These are phyloP conservation scores for Xanthorhoe spadicearia DNA, from an alignment of 2,888 invertebrate genomes.

Conservation along the genomic window DNA sequence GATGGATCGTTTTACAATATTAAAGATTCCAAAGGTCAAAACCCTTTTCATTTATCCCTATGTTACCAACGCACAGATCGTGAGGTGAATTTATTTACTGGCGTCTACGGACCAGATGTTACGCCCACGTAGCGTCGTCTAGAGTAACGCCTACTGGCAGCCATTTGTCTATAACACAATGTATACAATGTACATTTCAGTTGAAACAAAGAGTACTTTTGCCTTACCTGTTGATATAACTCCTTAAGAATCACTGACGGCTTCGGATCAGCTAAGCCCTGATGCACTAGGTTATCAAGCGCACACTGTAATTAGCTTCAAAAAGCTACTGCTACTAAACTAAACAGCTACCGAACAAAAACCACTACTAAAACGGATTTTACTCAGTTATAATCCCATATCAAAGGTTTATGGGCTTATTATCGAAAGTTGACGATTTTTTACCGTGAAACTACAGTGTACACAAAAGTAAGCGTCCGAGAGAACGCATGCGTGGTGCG, in stretches of 20 bases:
- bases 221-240: slow-evolving; percentile 73
- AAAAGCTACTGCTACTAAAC: slow-evolving; percentile 35
- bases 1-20: slow-evolving; percentile 1
- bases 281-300: not conserved
- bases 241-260: slow-evolving; percentile 48
- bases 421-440: slow-evolving; percentile 71
- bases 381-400: slow-evolving; percentile 51
- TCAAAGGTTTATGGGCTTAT: slow-evolving; percentile 60
- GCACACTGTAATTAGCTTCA: slow-evolving; percentile 24
- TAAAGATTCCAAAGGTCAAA: slow-evolving; percentile 21
- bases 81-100: slow-evolving; percentile 61
- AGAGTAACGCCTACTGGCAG: slow-evolving; percentile 72
- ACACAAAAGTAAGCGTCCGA: slow-evolving; percentile 58
- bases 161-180: slow-evolving; percentile 50
- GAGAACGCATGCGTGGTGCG: slow-evolving; percentile 56
- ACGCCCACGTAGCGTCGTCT: slow-evolving; percentile 72
- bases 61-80: slow-evolving; percentile 34
- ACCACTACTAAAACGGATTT: slow-evolving; percentile 47
- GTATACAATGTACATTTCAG: slow-evolving; percentile 49
- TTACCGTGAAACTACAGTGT: slow-evolving; percentile 60
- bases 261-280: slow-evolving; percentile 22
- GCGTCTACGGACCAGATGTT: slow-evolving; percentile 67
- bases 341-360: slow-evolving; percentile 50
- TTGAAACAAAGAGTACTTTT: slow-evolving; percentile 49
- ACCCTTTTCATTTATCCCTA: slow-evolving; percentile 30